phyloP scores from a whole-genome alignment of 2,797 vertebrate genomes.

The Jordanella pulchra region DNA sequence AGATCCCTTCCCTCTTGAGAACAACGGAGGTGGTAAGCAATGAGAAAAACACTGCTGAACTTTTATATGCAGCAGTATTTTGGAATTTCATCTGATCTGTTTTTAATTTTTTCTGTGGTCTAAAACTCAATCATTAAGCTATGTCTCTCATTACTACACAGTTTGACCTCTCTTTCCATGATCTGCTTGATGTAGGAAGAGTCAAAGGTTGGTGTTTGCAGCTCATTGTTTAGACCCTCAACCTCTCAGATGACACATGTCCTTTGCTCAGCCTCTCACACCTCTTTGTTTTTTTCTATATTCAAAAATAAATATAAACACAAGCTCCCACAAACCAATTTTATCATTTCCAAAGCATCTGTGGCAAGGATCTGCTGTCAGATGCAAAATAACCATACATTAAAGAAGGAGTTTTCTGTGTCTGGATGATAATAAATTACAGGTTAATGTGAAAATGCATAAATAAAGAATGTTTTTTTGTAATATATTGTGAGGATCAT shows the following conservation, averaged over 20 bases:
- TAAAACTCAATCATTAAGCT: conserved; percentile 31
- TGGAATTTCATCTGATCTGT: conserved; percentile 21
- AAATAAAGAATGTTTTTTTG: neutral
- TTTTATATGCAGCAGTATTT: conserved; percentile 12
- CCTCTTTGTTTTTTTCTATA: neutral
- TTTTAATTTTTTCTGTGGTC: conserved; percentile 20
- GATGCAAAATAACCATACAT: conserved; percentile 24
- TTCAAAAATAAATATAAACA: conserved; percentile 26
- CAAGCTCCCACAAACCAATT: conserved; percentile 37
- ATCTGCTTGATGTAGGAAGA: conserved; percentile 18
- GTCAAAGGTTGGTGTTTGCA: conserved; percentile 24
- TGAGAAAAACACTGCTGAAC: neutral
- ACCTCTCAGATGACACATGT: conserved; percentile 35
- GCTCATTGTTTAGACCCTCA: conserved; percentile 28
- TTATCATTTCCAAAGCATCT: conserved; percentile 9
- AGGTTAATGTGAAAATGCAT: conserved; percentile 35
- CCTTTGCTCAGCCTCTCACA: conserved; percentile 57
- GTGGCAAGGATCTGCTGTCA: conserved; percentile 14
- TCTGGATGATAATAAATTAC: conserved; percentile 4
- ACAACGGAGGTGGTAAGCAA: conserved; percentile 1
- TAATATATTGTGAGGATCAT: conserved; percentile 13
- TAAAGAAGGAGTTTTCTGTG: neutral
- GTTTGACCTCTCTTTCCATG: conserved; percentile 29
- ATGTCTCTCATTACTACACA: conserved; percentile 29
- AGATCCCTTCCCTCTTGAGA: conserved; percentile 9